Percentiles rank a stretch among this genome's conserved stretches.
These are phyloP conservation scores for Amphiduros pacificus DNA, from an alignment of 2,888 invertebrate species.

Conservation along the genomic window DNA sequence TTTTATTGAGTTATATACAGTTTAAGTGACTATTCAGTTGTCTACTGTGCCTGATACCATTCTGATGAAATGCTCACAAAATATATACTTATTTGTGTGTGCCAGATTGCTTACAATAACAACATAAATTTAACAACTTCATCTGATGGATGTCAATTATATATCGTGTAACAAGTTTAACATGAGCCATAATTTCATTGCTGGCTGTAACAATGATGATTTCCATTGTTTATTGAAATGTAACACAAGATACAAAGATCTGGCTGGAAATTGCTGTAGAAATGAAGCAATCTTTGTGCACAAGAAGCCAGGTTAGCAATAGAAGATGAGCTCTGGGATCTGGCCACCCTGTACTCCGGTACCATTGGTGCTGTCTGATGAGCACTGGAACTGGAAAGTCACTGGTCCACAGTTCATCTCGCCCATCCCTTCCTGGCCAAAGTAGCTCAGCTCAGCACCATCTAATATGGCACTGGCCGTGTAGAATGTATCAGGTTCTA, in stretches of 20 bases:
- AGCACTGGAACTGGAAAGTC: slow-evolving; percentile 96
- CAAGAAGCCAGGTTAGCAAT: slow-evolving; percentile 55
- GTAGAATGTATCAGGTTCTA: slow-evolving; percentile 91
- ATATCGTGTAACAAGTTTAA: no score
- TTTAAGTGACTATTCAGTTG: no score
- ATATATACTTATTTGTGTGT: no score
- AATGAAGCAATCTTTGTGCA: background rate
- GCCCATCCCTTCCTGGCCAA: slow-evolving; percentile 94
- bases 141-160: no score
- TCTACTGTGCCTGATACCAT: no score
- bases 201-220: no score
- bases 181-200: no score
- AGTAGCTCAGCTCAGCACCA: slow-evolving; percentile 91
- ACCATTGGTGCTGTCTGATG: slow-evolving; percentile 95
- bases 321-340: slow-evolving; percentile 94
- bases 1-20: no score
- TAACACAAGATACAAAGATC: background rate
- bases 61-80: no score
- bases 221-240: no score
- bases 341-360: slow-evolving; percentile 97
- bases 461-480: slow-evolving; percentile 94
- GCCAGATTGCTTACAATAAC: no score
- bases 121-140: no score
- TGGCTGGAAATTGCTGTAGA: background rate
- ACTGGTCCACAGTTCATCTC: slow-evolving; percentile 87